Evolutionary conservation across 2,888 invertebrate genomes (phyloP), one percentile per base, ranked within the genome.

Genomic region (Aquatica leii): DNA sequence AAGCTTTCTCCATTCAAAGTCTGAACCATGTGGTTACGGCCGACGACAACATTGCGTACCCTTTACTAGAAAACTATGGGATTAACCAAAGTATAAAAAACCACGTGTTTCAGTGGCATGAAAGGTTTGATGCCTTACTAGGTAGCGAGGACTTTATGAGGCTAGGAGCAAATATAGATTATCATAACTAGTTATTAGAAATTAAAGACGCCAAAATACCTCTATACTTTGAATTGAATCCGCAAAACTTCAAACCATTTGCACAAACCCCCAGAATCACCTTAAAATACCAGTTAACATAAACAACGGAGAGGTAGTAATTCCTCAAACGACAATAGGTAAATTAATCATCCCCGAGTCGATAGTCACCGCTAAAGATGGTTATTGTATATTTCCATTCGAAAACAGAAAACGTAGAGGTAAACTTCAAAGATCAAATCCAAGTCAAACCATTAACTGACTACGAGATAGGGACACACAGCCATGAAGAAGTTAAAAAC

Each of bases 81-180:
- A 59, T 63, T 15, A 17, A 55, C 15, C 17, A 54, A 14, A 14
- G 18, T 9, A 62, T 62, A 4, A 37, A 62, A 11, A 54, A 58
- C 24, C 52, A 58, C 41, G n/a, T 62, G 17, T 1, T 62, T 1
- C 17, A 52, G 31, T 62, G 57, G 62, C 53, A 62, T 31, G 58
- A 58, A 31, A 18, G 58, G 9, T 59, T 59, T 21, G 58, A 62
- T 43, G 58, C 58, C 4, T 40, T 62, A 31, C 8, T 62, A 54
- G 62, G 54, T 12, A 62, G 58, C 14, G 49, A 48, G 14, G 54
- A 62, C 12, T 21, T 62, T 14, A 4, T 15, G 12, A 54, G 49
- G 12, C 40, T 62, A 51, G 50, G 53, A 8, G n/a, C n/a, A n/a
- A n/a, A n/a, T n/a, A n/a, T n/a, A n/a, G n/a, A n/a, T n/a, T n/a